Percentiles rank a stretch among this genome's conserved stretches.
Conservation (phyloP, 2,113 vertebrate species). For the Bubo scandiacus region DNA sequence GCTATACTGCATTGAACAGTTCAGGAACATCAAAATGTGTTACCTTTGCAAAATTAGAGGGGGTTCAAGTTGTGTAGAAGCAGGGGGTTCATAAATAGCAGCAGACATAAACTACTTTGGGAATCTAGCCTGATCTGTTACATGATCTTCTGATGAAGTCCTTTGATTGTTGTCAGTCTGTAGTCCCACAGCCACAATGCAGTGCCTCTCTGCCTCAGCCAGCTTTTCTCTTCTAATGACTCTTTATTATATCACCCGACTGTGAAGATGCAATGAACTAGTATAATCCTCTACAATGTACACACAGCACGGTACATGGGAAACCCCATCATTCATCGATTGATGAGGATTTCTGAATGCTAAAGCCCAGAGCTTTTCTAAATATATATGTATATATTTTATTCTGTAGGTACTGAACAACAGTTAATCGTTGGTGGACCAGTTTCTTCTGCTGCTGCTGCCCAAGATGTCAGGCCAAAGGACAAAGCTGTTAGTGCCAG, state of each 20-base stretch:
- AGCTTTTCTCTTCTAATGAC: not conserved
- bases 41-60: not conserved
- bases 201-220: not conserved
- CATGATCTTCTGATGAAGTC: not conserved
- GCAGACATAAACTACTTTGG: not conserved
- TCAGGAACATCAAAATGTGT: not conserved
- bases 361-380: not conserved
- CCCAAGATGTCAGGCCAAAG: constrained; percentile 88
- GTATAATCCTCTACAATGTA: not conserved
- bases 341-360: not conserved
- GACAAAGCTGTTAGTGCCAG: constrained; percentile 68
- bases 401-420: constrained; percentile 71
- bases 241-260: not conserved
- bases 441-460: constrained; percentile 62
- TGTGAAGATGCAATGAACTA: not conserved
- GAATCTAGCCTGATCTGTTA: not conserved
- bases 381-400: not conserved
- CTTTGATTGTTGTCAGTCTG: not conserved
- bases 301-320: too few relatives aligned
- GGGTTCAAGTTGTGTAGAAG: not conserved
- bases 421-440: constrained; percentile 38
- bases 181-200: not conserved
- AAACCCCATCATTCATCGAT: not conserved
- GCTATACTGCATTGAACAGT: not conserved
- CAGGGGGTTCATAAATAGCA: not conserved